Conservation (phyloP, 2,113 vertebrate species). For the Nibea coibor region DNA sequence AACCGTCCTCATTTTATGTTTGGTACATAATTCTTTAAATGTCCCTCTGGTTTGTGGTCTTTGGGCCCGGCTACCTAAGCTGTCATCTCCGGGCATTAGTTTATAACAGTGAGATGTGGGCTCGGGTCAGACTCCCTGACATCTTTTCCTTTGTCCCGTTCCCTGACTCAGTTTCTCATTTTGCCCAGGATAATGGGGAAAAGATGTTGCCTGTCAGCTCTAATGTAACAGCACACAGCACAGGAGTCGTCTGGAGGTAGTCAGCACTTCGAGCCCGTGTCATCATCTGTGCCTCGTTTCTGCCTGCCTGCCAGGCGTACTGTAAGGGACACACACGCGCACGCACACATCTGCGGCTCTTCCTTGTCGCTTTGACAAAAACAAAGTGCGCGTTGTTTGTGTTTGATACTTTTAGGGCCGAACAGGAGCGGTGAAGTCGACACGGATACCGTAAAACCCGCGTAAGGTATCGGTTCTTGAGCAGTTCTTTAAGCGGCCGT, state of each 20-base stretch:
- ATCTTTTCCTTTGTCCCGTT: slow-evolving; percentile 21
- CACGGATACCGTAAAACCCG: background rate
- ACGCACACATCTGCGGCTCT: background rate
- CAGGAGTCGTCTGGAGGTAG: slow-evolving; percentile 47
- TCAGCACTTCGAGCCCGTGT: slow-evolving; percentile 17
- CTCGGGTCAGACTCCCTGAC: slow-evolving; percentile 10
- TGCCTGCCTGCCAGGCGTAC: background rate
- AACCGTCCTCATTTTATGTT: background rate
- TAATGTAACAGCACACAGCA: slow-evolving; percentile 33
- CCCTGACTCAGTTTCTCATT: slow-evolving; percentile 23
- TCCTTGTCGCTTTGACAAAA: background rate
- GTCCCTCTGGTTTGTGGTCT: background rate
- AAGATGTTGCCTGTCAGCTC: slow-evolving; percentile 66
- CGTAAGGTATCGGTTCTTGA: background rate
- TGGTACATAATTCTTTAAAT: background rate
- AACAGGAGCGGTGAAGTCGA: background rate
- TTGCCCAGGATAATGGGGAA: slow-evolving; percentile 51
- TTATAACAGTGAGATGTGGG: slow-evolving; percentile 24
- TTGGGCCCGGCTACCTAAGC: slow-evolving; percentile 9
- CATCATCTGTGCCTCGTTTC: slow-evolving; percentile 18
- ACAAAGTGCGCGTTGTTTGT: background rate
- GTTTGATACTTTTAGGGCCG: background rate
- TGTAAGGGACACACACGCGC: background rate
- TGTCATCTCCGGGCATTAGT: slow-evolving; percentile 10
- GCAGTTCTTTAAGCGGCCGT: slow-evolving; percentile 4